Evolutionary conservation across 2,888 invertebrate genomes (phyloP), one percentile per base, ranked within the genome.

Genomic region (Pammene fasciana): DNA sequence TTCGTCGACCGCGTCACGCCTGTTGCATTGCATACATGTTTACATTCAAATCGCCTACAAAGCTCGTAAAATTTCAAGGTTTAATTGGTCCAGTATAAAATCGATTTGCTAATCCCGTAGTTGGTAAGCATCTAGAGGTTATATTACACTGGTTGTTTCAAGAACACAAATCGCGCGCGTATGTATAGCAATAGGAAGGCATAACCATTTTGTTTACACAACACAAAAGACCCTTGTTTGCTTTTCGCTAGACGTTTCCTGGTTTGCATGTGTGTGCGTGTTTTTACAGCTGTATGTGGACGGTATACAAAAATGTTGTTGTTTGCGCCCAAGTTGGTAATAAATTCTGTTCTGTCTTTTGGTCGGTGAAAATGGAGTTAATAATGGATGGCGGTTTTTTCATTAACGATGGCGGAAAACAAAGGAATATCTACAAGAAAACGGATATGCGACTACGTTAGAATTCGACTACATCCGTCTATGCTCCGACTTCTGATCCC

Each of bases 211-310:
- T 92, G 92, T 92, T 92, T 92, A 92, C 90, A 89, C 89, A 92
- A 90, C 82, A 91, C 90, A 92, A 92, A 90, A 92, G 92, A 90
- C 92, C 92, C 92, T 86, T 92, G 92, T 92, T 92, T 92, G 92
- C 91, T 92, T 92, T 92, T 90, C 90, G 91, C 92, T 92, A 92
- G 92, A 92, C 92, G 90, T 92, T 92, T 92, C 92, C 92, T 92
- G 92, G 92, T 92, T 91, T 90, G 90, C 91, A 88, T 90, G 89
- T 85, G 78, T 79, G 82, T 83, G 70, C 77, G 80, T 89, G 89
- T 91, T 90, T 92, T 89, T 87, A 90, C 91, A 90, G 90, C 89
- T 88, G 89, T 81, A 83, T 85, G 86, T 86, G 85, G 86, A 86
- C 85, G 83, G 86, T 87, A 90, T 85, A 90, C 88, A 88, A 88